Percentiles rank a stretch among this genome's conserved stretches.
Conservation (phyloP, 2,797 vertebrate genomes). For the Lutjanus campechanus region DNA sequence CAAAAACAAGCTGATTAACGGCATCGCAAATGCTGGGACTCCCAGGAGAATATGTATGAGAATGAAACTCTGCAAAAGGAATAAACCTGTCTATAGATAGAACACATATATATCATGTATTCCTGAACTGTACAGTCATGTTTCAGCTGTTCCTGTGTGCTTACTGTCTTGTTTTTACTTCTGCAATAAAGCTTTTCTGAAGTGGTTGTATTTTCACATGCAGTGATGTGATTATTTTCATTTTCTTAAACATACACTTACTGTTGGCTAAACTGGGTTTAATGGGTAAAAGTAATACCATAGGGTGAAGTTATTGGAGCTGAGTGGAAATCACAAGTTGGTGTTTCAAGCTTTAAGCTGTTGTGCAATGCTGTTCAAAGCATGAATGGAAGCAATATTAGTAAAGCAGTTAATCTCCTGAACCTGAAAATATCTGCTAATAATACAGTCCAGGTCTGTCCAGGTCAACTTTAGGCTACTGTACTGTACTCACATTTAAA, state of each 20-base stretch:
- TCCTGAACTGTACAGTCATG: background rate
- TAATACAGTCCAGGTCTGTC: background rate
- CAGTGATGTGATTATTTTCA: background rate
- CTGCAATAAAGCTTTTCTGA: background rate
- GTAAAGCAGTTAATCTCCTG: background rate
- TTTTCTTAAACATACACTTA: background rate
- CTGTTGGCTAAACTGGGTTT: no score
- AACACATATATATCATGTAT: background rate
- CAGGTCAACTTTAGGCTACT: background rate
- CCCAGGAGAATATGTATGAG: accelerated
- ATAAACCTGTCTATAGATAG: background rate
- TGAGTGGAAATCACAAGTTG: background rate
- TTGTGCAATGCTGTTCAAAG: no score
- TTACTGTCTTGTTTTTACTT: background rate
- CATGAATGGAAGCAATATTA: background rate
- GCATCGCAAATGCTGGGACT: accelerated
- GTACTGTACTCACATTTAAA: no score
- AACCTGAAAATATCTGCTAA: no score
- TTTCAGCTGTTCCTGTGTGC: no score
- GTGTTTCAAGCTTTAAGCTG: no score
- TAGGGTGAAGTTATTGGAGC: background rate
- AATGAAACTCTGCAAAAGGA: background rate
- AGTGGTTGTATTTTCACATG: no score
- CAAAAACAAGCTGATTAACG: background rate
- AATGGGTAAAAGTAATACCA: background rate